Evolutionary conservation across 2,113 vertebrate species (phyloP).

Genomic region (Trogon melanurus): DNA sequence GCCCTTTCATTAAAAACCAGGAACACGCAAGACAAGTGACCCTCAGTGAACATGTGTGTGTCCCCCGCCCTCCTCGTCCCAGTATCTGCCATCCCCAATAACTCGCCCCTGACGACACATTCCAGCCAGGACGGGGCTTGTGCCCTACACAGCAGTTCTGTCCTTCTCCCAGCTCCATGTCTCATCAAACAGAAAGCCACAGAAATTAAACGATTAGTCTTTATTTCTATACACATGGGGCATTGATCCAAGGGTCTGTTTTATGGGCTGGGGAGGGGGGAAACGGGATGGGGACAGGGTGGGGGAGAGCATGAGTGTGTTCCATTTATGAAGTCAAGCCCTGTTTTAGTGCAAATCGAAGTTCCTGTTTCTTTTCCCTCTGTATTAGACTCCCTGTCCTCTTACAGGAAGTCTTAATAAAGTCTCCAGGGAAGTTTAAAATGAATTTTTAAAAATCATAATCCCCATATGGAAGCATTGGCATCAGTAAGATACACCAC

Average conservation of each 20-base stretch:
- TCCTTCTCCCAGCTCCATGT: not conserved
- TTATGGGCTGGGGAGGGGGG: conserved; percentile 23
- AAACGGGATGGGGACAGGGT: not conserved
- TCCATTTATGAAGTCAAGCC: conserved; percentile 27
- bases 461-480: not conserved
- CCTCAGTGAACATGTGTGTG: not conserved
- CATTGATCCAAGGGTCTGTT: conserved; percentile 34
- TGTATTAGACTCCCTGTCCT: conserved; percentile 42
- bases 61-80: not conserved
- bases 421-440: conserved; percentile 55
- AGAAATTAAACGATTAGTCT: not conserved
- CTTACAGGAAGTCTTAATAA: conserved; percentile 51
- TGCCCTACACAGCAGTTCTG: not conserved
- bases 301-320: not conserved
- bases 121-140: not conserved
- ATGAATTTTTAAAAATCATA: not conserved
- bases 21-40: not conserved
- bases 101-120: not conserved
- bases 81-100: not conserved
- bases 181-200: conserved; percentile 24
- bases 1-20: not conserved
- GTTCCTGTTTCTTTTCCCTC: not conserved
- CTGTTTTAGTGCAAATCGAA: conserved; percentile 4
- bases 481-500: not conserved
- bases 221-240: conserved; percentile 44